These are phyloP conservation scores for Phrynocephalus forsythii DNA, from an alignment of 2,797 vertebrate genomes.

Conservation along the genomic window DNA sequence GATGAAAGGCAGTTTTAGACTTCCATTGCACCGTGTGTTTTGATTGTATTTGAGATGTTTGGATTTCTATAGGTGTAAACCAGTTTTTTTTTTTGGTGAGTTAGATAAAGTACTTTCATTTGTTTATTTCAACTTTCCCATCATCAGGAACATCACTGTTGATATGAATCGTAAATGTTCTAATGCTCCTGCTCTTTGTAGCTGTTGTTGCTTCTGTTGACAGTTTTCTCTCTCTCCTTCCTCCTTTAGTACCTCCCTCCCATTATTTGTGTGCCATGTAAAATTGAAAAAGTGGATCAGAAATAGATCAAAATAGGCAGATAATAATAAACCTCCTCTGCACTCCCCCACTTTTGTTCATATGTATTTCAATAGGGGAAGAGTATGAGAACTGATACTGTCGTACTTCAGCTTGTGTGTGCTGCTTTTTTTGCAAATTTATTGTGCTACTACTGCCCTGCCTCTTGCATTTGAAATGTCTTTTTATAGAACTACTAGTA, in stretches of 20 bases:
- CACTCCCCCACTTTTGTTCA: neutral
- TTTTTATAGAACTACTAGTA: neutral
- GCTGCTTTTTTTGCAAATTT: neutral
- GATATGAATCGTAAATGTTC: neutral
- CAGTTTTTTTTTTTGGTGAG: neutral
- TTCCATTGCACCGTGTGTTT: too few species aligned
- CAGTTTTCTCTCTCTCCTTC: neutral
- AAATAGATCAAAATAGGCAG: neutral
- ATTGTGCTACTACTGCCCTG: neutral
- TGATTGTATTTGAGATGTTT: too few species aligned
- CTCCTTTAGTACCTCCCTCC: neutral
- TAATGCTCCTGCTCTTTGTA: neutral
- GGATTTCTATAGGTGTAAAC: too few species aligned
- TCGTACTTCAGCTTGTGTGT: neutral
- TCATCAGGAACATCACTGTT: neutral
- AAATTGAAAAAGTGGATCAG: neutral
- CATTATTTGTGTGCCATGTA: neutral
- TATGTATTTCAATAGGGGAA: neutral
- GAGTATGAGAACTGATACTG: neutral
- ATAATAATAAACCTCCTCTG: neutral
- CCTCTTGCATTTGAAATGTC: neutral
- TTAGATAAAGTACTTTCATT: neutral
- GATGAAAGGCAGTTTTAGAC: too few species aligned
- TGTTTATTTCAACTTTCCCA: neutral
- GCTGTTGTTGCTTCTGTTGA: neutral